phyloP scores from a whole-genome alignment of 2,888 invertebrate species.

The Eupithecia subfuscata region DNA sequence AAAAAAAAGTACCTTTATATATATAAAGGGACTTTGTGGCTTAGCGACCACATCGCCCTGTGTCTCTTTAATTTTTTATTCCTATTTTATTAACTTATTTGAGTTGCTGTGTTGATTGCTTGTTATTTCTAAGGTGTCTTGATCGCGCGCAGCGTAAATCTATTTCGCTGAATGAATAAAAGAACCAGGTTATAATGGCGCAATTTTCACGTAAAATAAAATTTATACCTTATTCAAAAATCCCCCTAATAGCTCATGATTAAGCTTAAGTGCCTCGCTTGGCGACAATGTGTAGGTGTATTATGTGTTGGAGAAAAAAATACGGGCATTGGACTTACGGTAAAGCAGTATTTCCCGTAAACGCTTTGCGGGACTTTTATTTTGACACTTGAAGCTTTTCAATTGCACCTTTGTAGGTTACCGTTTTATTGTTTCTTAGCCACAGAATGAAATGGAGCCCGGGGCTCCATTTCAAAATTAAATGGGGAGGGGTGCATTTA shows the following conservation, averaged over 20 bases:
- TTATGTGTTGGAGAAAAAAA: constrained; percentile 41
- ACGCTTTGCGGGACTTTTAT: constrained; percentile 25
- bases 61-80: too few species aligned
- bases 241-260: constrained; percentile 62
- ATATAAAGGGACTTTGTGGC: too few species aligned
- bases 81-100: neutral
- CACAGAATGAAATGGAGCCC: too few species aligned
- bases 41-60: too few species aligned
- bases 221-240: constrained; percentile 57
- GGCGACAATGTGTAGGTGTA: constrained; percentile 49
- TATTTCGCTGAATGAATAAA: constrained; percentile 51
- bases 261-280: constrained; percentile 57
- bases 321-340: constrained; percentile 29
- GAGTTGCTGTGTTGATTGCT: neutral
- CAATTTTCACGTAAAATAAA: constrained; percentile 57
- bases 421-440: neutral
- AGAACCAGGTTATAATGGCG: constrained; percentile 54
- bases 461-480: too few species aligned
- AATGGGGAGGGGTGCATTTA: too few species aligned
- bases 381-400: constrained; percentile 20
- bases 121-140: neutral
- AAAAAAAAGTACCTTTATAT: too few species aligned
- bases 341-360: constrained; percentile 36
- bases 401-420: neutral
- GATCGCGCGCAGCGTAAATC: constrained; percentile 43